Conservation (phyloP, 2,888 invertebrate species). For the Cyclophora punctaria region DNA sequence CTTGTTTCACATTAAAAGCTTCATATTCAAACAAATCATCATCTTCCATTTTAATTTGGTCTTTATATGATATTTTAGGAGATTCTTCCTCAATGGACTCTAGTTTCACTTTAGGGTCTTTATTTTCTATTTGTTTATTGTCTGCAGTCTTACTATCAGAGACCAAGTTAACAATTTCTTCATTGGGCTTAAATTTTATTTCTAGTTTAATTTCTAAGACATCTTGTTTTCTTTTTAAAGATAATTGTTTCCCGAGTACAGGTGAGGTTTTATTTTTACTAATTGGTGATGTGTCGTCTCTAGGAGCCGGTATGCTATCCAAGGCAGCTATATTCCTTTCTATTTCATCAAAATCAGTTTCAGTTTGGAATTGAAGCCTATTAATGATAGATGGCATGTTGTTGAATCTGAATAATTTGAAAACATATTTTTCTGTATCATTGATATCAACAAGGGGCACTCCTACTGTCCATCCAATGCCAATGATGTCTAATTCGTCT, state of each 20-base stretch:
- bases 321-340: conserved; percentile 32
- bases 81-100: conserved; percentile 29
- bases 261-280: conserved; percentile 16
- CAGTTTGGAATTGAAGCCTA: conserved; percentile 44
- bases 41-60: conserved; percentile 41
- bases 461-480: conserved; percentile 65
- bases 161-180: conserved; percentile 32
- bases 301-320: conserved; percentile 5
- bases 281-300: conserved; percentile 1
- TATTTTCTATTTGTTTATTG: conserved; percentile 9
- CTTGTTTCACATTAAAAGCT: conserved; percentile 57
- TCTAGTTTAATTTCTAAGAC: conserved; percentile 21
- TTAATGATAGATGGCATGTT: conserved; percentile 20
- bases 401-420: conserved; percentile 40
- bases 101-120: conserved; percentile 30
- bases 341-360: conserved; percentile 38
- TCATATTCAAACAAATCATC: conserved; percentile 45
- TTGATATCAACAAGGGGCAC: conserved; percentile 37
- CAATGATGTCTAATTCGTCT: conserved; percentile 63
- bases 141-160: conserved; percentile 48
- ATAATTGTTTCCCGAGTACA: conserved; percentile 21
- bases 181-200: conserved; percentile 19
- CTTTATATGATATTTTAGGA: conserved; percentile 17
- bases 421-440: conserved; percentile 54
- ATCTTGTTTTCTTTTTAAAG: conserved; percentile 43